These are phyloP conservation scores for Hafferia zeledoni DNA, from an alignment of 2,797 vertebrate genomes.

Conservation along the genomic window DNA sequence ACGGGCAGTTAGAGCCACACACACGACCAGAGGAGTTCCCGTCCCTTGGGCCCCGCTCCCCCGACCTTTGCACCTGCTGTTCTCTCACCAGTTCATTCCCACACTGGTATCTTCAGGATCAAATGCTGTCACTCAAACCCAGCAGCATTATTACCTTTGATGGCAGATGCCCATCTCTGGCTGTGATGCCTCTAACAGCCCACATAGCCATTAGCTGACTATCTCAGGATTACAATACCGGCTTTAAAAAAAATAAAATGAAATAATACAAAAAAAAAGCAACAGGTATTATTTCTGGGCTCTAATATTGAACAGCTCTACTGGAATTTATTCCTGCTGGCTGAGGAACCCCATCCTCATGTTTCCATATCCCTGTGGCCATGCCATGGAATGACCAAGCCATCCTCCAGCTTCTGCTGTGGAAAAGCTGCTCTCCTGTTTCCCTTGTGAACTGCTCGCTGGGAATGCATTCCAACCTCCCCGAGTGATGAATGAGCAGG, in stretches of 20 bases:
- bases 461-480: background rate
- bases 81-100: background rate
- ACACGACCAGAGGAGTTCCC: background rate
- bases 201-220: background rate
- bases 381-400: background rate
- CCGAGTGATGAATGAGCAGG: rapidly evolving
- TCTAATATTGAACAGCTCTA: background rate
- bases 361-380: background rate
- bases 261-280: background rate
- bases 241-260: background rate
- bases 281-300: background rate
- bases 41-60: background rate
- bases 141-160: background rate
- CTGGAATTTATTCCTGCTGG: background rate
- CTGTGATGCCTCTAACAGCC: background rate
- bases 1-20: background rate
- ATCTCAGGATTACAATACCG: background rate
- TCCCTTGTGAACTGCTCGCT: background rate
- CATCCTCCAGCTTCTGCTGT: background rate
- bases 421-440: background rate
- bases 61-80: background rate
- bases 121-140: background rate
- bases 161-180: background rate
- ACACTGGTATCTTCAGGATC: background rate
- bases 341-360: background rate